Evolutionary conservation across 1,140 invertebrate genomes (phyloP).

Genomic region (Sycophaga agraensis): DNA sequence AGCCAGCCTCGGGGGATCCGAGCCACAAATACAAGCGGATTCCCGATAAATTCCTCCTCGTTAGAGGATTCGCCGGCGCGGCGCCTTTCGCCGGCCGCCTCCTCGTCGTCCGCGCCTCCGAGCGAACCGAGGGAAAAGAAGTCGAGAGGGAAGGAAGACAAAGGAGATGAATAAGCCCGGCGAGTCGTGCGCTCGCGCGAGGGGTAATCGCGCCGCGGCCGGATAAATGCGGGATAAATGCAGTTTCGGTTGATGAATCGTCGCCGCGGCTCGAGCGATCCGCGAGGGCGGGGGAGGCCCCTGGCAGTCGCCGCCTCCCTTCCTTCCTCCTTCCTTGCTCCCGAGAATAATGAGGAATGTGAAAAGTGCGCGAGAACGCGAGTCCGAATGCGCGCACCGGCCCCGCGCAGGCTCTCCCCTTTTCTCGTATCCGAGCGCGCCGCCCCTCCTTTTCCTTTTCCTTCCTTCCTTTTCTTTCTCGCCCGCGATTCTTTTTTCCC

Average conservation of each 20-base stretch:
- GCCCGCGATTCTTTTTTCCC: not conserved
- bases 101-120: too few species aligned
- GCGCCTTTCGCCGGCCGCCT: too few species aligned
- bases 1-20: too few species aligned
- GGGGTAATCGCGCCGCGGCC: conserved; percentile 17
- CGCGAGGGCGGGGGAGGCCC: not conserved
- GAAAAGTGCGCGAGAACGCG: conserved; percentile 29
- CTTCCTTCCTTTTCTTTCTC: not conserved
- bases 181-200: not conserved
- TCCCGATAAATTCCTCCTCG: too few species aligned
- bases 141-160: too few species aligned
- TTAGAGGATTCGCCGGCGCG: too few species aligned
- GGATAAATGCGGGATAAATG: too few species aligned
- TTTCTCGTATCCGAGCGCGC: not conserved
- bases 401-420: too few species aligned
- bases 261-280: conserved; percentile 26
- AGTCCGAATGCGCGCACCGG: not conserved
- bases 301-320: not conserved
- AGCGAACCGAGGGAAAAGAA: too few species aligned
- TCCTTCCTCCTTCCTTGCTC: conserved; percentile 37
- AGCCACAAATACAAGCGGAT: too few species aligned
- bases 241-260: conserved; percentile 35
- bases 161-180: not conserved
- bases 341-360: conserved; percentile 39
- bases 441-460: not conserved